phyloP scores from a whole-genome alignment of 2,113 vertebrate genomes.

The Ophthalmolycus amberensis region DNA sequence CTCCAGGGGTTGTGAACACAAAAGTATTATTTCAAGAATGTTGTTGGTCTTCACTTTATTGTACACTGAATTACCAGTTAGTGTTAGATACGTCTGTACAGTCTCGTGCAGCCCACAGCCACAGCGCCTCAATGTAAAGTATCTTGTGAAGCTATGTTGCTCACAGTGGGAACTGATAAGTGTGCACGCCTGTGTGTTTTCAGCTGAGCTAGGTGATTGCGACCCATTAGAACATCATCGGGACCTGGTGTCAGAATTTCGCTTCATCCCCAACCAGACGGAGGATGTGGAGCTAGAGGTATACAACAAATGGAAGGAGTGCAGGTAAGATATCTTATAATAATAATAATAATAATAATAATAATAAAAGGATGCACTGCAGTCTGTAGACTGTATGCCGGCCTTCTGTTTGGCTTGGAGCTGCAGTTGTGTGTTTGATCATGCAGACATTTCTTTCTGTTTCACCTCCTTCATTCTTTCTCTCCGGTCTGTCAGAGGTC shows the following conservation, averaged over 20 bases:
- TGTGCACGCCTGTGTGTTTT: constrained; percentile 49
- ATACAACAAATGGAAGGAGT: constrained; percentile 95
- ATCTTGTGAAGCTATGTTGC: not conserved
- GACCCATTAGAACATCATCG: constrained; percentile 91
- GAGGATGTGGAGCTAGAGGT: constrained; percentile 93
- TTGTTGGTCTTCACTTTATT: not conserved
- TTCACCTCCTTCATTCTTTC: not conserved
- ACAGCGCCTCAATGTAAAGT: not conserved
- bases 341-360: too few relatives aligned
- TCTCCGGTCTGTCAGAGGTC: constrained; percentile 84
- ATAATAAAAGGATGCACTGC: not conserved
- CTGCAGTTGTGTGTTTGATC: not conserved
- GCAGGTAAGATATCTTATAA: constrained; percentile 84
- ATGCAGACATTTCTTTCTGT: not conserved
- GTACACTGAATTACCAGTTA: not conserved
- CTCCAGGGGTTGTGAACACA: not conserved
- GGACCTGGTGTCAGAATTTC: constrained; percentile 96
- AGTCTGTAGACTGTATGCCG: not conserved
- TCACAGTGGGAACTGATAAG: not conserved
- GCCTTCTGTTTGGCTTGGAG: not conserved
- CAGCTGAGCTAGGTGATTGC: constrained; percentile 96
- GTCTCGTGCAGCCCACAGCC: not conserved
- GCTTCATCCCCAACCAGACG: constrained; percentile 93
- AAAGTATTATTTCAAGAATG: not conserved
- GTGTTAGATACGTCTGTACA: not conserved